Conservation (phyloP, 2,797 vertebrate species). For the Chloroceryle amazona region DNA sequence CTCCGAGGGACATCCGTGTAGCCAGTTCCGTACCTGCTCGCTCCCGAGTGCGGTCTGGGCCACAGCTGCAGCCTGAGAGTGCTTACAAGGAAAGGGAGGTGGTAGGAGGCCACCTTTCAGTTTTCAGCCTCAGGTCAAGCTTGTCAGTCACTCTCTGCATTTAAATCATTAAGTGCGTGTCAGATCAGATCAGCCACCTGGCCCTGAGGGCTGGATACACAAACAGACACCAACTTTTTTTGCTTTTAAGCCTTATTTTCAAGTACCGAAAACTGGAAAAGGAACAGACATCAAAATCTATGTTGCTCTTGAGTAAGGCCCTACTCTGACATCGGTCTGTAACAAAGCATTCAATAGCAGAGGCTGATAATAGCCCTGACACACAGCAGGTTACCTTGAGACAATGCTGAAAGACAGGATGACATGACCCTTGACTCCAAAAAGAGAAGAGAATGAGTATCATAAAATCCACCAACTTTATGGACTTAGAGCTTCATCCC, state of each 20-base stretch:
- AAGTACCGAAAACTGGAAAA: background rate
- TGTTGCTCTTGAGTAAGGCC: background rate
- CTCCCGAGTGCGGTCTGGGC: background rate
- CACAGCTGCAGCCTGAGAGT: background rate
- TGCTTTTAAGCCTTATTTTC: background rate
- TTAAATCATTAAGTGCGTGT: background rate
- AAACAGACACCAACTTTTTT: background rate
- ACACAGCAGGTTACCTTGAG: background rate
- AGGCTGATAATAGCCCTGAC: background rate
- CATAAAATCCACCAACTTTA: background rate
- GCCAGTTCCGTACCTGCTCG: fast-evolving
- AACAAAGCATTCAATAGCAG: background rate
- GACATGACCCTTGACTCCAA: background rate
- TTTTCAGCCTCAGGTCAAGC: background rate
- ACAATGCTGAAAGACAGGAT: background rate
- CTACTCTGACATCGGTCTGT: background rate
- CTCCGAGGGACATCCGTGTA: fast-evolving
- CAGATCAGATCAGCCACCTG: background rate
- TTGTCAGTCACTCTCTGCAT: background rate
- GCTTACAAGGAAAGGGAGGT: background rate
- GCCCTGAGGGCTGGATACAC: background rate
- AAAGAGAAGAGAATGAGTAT: background rate
- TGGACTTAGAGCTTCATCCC: background rate
- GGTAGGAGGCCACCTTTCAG: background rate
- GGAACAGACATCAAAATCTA: background rate